Base-by-base conservation (phyloP, 1,140 invertebrate genomes). In the Anoplolepis gracilipes region DNA sequence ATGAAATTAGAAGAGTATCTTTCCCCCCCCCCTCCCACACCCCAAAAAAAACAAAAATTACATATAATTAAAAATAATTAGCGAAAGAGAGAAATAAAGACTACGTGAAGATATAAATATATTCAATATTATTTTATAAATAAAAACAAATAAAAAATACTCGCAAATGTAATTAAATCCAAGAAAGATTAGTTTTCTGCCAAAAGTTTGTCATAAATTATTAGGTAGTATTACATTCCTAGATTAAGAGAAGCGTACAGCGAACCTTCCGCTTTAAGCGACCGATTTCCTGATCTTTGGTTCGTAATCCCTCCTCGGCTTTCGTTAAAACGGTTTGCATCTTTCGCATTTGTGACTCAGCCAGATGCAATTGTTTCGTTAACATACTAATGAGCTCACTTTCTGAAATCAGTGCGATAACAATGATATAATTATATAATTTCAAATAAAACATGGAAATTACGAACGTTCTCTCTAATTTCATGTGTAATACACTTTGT, bases 241-340 rank as follows among this genome's bases (percentile, higher is more conserved):
- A 62, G 25, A 42, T 46, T 55, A 61, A 79, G 36, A 53, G 61
- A 81, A 82, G 62, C 78, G 62, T 55, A 65, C 49, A 75, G 42
- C 53, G 55, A 78, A 94, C 93, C 89, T 94, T 93, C 39, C 85
- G 87, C 87, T 93, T 93, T 11, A 94, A 75, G 39, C 88, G 86
- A n/a, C 8, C 65, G 55, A 94, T 92, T 82, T 94, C 92, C 42
- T 90, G 90, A 75, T 94, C 93, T 79, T 94, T 94, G 7, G 55
- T 25, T 70, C 78, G 87, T 65, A 93, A 70, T 61, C 91, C 67
- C 55, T 92, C 92, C 16, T 93, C 92, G 39, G 88, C 87, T 84
- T 90, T 94, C 6, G 67, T 89, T 19, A 94, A 36, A 16, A 88
- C 30, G 0, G 67, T 39, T 67, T 93, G 91, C 84, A 92, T 91